phyloP scores from a whole-genome alignment of 1,140 invertebrate genomes.

The Lasioglossum baleicum region DNA sequence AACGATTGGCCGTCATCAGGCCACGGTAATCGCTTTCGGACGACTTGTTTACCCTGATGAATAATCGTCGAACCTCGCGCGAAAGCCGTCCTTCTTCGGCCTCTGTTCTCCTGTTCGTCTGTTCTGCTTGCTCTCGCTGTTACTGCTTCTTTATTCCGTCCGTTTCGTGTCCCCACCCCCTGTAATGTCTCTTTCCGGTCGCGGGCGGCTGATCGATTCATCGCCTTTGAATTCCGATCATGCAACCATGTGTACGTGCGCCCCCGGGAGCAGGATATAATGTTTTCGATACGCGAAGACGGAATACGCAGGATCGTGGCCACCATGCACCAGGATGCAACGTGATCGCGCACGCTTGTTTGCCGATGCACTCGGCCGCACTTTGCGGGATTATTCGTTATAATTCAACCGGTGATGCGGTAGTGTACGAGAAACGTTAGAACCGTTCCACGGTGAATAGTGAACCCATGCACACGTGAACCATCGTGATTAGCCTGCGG shows the following conservation, averaged over 20 bases:
- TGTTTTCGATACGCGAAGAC: slow-evolving; percentile 32
- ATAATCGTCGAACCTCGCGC: slow-evolving; percentile 40
- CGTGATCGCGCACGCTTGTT: slow-evolving; percentile 22
- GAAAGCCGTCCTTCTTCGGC: not conserved
- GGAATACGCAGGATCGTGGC: slow-evolving; percentile 5
- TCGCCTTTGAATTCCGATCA: slow-evolving; percentile 36
- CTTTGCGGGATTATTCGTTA: not conserved
- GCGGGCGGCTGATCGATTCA: slow-evolving; percentile 25
- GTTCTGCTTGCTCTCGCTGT: not conserved
- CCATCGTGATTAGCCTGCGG: too few species aligned
- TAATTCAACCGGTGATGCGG: not conserved
- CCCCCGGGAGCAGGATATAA: slow-evolving; percentile 10
- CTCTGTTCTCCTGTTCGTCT: not conserved
- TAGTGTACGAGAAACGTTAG: not conserved
- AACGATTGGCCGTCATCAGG: slow-evolving; percentile 44
- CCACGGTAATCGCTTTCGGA: slow-evolving; percentile 55
- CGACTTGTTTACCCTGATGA: slow-evolving; percentile 60
- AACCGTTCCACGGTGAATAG: not conserved
- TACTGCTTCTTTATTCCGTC: not conserved
- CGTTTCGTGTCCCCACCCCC: not conserved
- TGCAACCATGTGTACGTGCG: slow-evolving; percentile 13
- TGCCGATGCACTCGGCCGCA: not conserved
- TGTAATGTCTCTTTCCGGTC: slow-evolving; percentile 18
- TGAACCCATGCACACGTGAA: not conserved
- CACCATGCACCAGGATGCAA: slow-evolving; percentile 14